These are phyloP conservation scores for Apteryx owenii DNA, from an alignment of 2,113 vertebrate species.

Conservation along the genomic window DNA sequence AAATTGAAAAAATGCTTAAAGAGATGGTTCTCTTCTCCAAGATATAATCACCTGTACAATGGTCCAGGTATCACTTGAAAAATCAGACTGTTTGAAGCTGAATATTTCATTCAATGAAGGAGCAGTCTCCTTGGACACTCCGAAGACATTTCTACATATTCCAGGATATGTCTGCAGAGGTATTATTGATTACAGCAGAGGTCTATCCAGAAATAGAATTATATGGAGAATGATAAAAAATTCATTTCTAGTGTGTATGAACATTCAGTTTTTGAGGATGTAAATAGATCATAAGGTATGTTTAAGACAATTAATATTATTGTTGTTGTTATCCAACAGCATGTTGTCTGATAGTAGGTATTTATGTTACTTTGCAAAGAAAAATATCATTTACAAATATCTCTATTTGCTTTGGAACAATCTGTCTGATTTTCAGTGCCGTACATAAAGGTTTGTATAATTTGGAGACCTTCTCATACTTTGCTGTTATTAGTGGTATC, in stretches of 20 bases:
- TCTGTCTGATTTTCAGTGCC: not conserved
- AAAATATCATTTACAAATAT: not conserved
- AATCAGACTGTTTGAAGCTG: not conserved
- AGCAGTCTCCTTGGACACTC: not conserved
- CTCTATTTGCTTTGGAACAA: not conserved
- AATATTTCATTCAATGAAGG: slow-evolving; percentile 10
- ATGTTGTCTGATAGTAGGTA: not conserved
- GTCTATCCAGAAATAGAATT: slow-evolving; percentile 46
- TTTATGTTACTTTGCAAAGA: not conserved
- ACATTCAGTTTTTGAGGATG: slow-evolving; percentile 11
- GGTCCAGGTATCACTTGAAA: slow-evolving; percentile 4
- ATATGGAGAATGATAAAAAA: slow-evolving; percentile 14
- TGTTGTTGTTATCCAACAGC: not conserved
- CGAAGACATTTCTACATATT: not conserved
- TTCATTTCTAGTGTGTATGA: not conserved
- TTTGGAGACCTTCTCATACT: not conserved
- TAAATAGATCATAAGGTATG: not conserved
- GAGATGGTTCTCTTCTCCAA: not conserved
- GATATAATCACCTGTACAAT: not conserved
- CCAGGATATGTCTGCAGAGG: not conserved
- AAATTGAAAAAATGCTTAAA: slow-evolving; percentile 18
- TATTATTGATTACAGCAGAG: slow-evolving; percentile 32
- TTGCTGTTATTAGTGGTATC: not conserved
- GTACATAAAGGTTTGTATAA: not conserved
- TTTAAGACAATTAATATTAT: not conserved